Conservation (phyloP, 2,888 invertebrate species). For the Caenorhabditis macrosperma region DNA sequence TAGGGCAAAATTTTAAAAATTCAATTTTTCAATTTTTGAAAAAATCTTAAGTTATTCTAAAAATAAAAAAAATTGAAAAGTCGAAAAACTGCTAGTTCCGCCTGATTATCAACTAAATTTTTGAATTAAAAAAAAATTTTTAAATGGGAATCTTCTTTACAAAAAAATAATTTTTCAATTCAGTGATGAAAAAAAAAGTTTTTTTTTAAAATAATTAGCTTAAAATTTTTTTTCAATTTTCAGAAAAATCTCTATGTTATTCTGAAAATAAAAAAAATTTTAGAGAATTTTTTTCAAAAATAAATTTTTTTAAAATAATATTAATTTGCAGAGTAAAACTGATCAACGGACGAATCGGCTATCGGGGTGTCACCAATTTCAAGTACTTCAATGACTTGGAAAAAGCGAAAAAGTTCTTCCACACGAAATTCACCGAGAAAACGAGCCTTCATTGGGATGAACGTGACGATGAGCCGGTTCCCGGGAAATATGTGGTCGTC, state of each 20-base stretch:
- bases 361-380: constrained; percentile 45
- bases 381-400: constrained; percentile 29
- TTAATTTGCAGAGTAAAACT: constrained; percentile 47
- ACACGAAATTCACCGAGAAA: constrained; percentile 47
- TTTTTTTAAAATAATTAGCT: too few species aligned
- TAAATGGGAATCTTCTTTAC: too few species aligned
- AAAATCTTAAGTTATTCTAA: too few species aligned
- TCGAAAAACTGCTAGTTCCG: too few species aligned
- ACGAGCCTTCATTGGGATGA: constrained; percentile 20
- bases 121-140: constrained; percentile 1
- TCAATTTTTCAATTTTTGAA: background rate
- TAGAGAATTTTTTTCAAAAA: too few species aligned
- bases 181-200: background rate
- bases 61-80: too few species aligned
- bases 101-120: too few species aligned
- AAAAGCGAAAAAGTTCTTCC: constrained; percentile 38
- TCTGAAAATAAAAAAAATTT: too few species aligned
- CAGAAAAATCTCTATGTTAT: constrained; percentile 3
- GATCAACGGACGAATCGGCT: constrained; percentile 59
- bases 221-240: background rate
- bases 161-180: background rate
- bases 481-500: constrained; percentile 52
- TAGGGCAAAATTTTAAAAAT: too few species aligned
- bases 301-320: background rate
- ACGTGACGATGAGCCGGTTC: constrained; percentile 34